phyloP scores from a whole-genome alignment of 2,888 invertebrate species.

The Celastrina argiolus region DNA sequence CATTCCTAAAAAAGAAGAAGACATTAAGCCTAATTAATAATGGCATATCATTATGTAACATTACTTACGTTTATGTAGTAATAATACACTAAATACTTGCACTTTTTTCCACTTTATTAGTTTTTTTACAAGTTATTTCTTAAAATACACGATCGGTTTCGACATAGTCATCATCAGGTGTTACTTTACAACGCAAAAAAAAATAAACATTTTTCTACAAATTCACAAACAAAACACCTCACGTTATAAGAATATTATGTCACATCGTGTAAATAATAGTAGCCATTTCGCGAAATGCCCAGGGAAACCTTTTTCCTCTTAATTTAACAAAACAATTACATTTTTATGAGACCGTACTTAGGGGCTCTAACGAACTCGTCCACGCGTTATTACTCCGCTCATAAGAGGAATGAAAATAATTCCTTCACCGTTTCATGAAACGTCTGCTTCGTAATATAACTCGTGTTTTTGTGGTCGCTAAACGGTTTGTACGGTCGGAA shows the following conservation, averaged over 20 bases:
- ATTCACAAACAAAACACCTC: background rate
- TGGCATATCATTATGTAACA: no score
- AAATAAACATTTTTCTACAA: background rate
- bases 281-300: background rate
- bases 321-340: constrained; percentile 37
- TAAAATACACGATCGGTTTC: no score
- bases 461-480: background rate
- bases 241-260: background rate
- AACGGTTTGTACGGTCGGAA: background rate
- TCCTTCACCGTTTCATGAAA: constrained; percentile 25
- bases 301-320: constrained; percentile 32
- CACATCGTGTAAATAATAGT: background rate
- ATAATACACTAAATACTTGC: no score
- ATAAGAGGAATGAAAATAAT: constrained; percentile 39
- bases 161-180: no score
- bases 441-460: background rate
- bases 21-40: no score
- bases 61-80: no score
- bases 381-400: constrained; percentile 52
- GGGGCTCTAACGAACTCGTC: constrained; percentile 45
- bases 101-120: no score
- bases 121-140: no score
- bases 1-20: no score
- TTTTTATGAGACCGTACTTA: constrained; percentile 32
- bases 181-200: background rate